phyloP scores from a whole-genome alignment of 1,140 invertebrate genomes.

The Steinernema khuongi region DNA sequence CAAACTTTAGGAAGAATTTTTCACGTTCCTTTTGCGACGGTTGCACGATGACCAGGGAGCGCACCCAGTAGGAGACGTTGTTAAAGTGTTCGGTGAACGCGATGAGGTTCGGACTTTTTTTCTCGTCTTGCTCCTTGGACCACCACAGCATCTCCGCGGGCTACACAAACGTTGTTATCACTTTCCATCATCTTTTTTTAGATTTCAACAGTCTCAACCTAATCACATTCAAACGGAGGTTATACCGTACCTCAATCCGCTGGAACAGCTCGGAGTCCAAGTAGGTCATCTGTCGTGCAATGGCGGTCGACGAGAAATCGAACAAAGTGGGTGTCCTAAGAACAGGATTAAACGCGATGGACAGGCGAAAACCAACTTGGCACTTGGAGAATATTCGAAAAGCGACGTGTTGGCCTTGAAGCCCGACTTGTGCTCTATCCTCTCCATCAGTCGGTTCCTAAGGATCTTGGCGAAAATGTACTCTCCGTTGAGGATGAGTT shows the following conservation, averaged over 20 bases:
- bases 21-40: slow-evolving; percentile 87
- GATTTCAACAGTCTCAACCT: slow-evolving; percentile 16
- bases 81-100: slow-evolving; percentile 98
- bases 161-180: slow-evolving; percentile 47
- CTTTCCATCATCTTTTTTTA: slow-evolving; percentile 7
- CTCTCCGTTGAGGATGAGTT: slow-evolving; percentile 42
- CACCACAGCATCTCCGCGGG: slow-evolving; percentile 87
- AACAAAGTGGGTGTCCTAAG: slow-evolving; percentile 35
- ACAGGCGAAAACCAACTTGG: not conserved
- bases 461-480: slow-evolving; percentile 43
- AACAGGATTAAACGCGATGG: slow-evolving; percentile 1
- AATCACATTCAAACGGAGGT: slow-evolving; percentile 10
- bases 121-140: slow-evolving; percentile 93
- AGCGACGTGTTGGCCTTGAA: slow-evolving; percentile 14
- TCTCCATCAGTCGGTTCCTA: slow-evolving; percentile 40
- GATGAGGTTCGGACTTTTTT: slow-evolving; percentile 88
- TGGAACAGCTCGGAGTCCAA: slow-evolving; percentile 89
- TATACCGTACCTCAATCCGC: slow-evolving; percentile 76
- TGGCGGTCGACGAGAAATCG: slow-evolving; percentile 38
- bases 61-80: slow-evolving; percentile 97
- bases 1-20: slow-evolving; percentile 88
- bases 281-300: slow-evolving; percentile 94
- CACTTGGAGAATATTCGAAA: not conserved
- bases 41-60: slow-evolving; percentile 72
- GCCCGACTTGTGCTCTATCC: slow-evolving; percentile 38